Evolutionary conservation across 2,113 vertebrate species (phyloP).

Genomic region (Neogale vison): DNA sequence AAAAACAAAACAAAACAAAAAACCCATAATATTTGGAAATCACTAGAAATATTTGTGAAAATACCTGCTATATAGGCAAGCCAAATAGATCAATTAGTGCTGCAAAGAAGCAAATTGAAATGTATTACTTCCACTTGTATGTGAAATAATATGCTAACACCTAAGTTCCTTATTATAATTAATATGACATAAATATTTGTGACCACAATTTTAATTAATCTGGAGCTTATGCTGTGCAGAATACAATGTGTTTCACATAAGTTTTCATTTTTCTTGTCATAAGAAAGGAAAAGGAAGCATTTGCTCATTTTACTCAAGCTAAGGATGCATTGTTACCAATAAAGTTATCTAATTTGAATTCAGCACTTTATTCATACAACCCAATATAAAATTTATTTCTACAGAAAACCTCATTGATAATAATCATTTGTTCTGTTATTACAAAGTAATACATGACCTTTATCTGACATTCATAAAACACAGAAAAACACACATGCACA

Average conservation of each 20-base stretch:
- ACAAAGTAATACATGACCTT: neutral
- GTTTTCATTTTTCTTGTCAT: neutral
- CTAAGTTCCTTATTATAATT: constrained; percentile 33
- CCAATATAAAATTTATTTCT: neutral
- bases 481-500: neutral
- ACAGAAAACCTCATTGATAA: neutral
- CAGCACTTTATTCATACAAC: neutral
- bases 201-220: constrained; percentile 29
- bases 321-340: neutral
- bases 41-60: constrained; percentile 16
- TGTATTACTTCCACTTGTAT: neutral
- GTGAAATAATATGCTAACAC: neutral
- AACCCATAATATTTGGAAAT: neutral
- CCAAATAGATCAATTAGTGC: neutral
- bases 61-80: neutral
- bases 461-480: neutral
- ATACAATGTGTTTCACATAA: neutral
- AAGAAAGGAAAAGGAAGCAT: neutral
- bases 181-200: constrained; percentile 6
- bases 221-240: neutral
- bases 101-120: constrained; percentile 9
- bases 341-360: constrained; percentile 24
- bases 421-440: neutral
- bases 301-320: constrained; percentile 1
- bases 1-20: no score